Percentiles rank a stretch among this genome's conserved stretches.
These are phyloP conservation scores for Falcunculus frontatus DNA, from an alignment of 2,113 vertebrate genomes.

Conservation along the genomic window DNA sequence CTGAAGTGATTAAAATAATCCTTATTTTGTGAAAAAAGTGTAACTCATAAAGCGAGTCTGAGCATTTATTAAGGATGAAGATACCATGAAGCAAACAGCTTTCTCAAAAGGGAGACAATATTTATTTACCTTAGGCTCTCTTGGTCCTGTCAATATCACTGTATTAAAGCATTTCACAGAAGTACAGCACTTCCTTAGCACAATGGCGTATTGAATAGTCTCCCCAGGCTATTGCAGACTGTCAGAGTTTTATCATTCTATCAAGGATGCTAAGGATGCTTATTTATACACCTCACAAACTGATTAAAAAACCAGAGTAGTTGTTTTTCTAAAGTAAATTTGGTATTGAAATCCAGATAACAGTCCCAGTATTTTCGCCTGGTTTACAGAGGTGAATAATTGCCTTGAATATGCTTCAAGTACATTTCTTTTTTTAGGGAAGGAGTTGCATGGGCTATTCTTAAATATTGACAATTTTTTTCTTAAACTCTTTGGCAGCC, in stretches of 20 bases:
- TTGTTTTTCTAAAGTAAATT: not conserved
- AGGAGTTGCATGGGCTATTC: not conserved
- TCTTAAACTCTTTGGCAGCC: not conserved
- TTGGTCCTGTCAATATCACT: not conserved
- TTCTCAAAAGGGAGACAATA: not conserved
- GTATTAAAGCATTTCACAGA: not conserved
- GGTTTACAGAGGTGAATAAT: not conserved
- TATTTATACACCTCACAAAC: not conserved
- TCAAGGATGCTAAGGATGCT: not conserved
- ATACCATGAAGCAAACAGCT: not conserved
- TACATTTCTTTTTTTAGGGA: not conserved
- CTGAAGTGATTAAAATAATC: not conserved
- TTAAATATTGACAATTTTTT: not conserved
- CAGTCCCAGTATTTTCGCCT: not conserved
- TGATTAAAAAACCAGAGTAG: not conserved
- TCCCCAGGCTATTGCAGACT: not conserved
- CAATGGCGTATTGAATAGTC: not conserved
- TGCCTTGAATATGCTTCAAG: not conserved
- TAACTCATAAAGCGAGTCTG: not conserved
- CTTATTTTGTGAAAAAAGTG: not conserved
- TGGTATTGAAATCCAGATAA: not conserved
- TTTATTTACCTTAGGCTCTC: not conserved
- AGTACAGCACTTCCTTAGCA: not conserved
- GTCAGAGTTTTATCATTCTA: not conserved
- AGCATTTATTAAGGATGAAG: not conserved